Conservation (phyloP, 2,797 vertebrate species). For the Peromyscus melanophrys region DNA sequence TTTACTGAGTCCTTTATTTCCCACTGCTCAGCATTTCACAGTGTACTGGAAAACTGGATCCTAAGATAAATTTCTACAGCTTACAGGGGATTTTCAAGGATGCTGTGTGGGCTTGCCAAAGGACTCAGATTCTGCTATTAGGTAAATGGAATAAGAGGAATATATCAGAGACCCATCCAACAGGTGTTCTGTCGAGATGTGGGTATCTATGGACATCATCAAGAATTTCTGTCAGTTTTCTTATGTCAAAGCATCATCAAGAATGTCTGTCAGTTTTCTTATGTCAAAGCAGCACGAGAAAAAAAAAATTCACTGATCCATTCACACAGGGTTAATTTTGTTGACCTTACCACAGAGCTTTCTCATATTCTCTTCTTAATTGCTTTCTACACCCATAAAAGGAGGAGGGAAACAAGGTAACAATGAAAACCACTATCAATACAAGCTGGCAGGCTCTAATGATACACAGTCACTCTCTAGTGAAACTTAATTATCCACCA, state of each 20-base stretch:
- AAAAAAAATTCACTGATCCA: not conserved
- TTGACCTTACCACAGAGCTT: not conserved
- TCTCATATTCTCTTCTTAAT: conserved; percentile 68
- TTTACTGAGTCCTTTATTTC: not conserved
- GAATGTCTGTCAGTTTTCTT: rapidly evolving
- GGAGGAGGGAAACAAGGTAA: not conserved
- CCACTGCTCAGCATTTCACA: not conserved
- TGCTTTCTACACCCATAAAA: conserved; percentile 76
- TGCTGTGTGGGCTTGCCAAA: not conserved
- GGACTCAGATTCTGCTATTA: not conserved
- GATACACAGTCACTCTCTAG: conserved; percentile 78
- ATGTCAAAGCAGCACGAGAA: not conserved
- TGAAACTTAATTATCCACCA: conserved; percentile 82
- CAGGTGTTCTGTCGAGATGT: not conserved
- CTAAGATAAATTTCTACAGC: not conserved
- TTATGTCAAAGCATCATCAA: not conserved
- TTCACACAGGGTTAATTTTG: not conserved
- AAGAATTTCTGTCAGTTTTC: rapidly evolving
- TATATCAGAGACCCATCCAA: not conserved
- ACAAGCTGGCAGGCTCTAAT: conserved; percentile 81
- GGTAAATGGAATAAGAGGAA: not conserved
- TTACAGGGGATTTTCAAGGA: rapidly evolving
- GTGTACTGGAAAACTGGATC: not conserved
- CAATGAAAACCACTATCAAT: conserved; percentile 36
- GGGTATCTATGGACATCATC: rapidly evolving